phyloP scores from a whole-genome alignment of 2,113 vertebrate species.

The Phoenicopterus ruber region DNA sequence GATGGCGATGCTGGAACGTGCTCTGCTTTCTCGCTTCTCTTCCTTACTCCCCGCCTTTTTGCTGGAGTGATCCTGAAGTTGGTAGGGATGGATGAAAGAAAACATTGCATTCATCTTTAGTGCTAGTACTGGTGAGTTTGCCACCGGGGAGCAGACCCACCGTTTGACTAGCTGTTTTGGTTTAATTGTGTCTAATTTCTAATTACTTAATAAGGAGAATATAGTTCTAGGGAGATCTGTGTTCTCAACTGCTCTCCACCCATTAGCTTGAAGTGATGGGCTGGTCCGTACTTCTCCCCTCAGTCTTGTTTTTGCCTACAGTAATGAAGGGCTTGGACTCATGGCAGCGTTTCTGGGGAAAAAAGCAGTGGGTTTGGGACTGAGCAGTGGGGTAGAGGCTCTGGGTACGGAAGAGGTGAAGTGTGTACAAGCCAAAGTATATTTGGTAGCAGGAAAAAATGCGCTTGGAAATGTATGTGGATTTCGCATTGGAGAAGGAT shows the following conservation, averaged over 20 bases:
- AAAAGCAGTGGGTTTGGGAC: background rate
- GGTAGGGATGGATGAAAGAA: background rate
- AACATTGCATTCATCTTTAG: background rate
- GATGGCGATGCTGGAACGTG: background rate
- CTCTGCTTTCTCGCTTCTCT: fast-evolving
- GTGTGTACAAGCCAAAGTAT: background rate
- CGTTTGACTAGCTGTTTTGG: background rate
- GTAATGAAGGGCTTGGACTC: background rate
- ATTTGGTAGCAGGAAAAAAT: background rate
- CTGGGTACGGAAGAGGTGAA: background rate
- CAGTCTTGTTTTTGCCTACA: background rate
- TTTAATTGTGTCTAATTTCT: background rate
- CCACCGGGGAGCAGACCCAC: background rate
- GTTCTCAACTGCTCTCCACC: background rate
- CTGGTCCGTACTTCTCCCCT: background rate
- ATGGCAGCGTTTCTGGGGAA: background rate
- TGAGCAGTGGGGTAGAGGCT: background rate
- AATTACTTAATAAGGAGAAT: background rate
- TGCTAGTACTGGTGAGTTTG: background rate
- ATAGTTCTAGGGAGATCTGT: background rate
- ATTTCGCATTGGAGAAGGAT: background rate
- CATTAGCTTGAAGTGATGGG: background rate
- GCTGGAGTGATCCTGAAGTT: background rate
- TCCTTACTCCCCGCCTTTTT: background rate
- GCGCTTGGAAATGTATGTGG: background rate